Evolutionary conservation across 2,113 vertebrate genomes (phyloP).

Genomic region (Narcine bancroftii): DNA sequence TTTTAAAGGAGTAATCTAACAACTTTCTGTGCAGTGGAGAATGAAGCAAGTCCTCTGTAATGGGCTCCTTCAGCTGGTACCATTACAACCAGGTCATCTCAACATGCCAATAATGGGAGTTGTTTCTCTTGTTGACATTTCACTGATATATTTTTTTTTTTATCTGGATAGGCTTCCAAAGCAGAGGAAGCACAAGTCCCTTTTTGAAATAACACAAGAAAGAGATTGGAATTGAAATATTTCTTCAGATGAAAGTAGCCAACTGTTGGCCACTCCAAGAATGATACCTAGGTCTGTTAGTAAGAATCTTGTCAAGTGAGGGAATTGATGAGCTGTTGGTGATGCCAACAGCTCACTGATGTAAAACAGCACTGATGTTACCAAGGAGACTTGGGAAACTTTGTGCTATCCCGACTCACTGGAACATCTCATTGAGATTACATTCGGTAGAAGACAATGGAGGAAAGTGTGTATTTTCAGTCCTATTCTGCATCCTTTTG

Average conservation of each 20-base stretch:
- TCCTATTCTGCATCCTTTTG: neutral
- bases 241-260: neutral
- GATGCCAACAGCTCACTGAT: neutral
- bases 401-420: neutral
- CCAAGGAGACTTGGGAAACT: neutral
- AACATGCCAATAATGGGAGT: neutral
- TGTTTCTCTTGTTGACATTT: neutral
- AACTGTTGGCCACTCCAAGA: neutral
- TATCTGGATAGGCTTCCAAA: neutral
- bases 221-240: neutral
- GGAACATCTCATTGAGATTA: neutral
- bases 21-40: neutral
- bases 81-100: neutral
- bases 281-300: neutral
- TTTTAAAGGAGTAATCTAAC: neutral
- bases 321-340: neutral
- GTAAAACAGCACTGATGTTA: conserved; percentile 10
- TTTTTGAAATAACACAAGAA: neutral
- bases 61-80: neutral
- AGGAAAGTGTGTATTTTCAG: neutral
- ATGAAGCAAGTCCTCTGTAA: neutral
- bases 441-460: neutral
- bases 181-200: neutral
- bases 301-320: neutral
- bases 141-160: neutral